phyloP scores from a whole-genome alignment of 2,797 vertebrate genomes.

The Sciurus carolinensis region DNA sequence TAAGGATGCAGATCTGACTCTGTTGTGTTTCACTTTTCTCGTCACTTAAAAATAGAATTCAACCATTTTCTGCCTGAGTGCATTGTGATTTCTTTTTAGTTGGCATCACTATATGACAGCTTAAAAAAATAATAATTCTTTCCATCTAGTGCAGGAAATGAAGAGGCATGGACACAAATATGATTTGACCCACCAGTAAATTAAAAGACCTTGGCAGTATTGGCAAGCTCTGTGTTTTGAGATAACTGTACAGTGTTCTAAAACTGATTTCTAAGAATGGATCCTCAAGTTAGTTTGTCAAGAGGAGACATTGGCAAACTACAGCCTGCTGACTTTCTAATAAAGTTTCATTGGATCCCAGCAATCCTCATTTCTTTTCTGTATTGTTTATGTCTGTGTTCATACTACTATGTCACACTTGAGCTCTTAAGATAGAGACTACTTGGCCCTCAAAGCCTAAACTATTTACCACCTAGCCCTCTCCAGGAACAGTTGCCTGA shows the following conservation, averaged over 20 bases:
- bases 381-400: not conserved
- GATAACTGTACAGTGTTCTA: not conserved
- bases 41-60: not conserved
- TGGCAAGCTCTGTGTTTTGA: not conserved
- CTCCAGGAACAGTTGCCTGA: not conserved
- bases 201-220: not conserved
- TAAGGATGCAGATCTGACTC: not conserved
- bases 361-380: not conserved
- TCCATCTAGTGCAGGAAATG: not conserved
- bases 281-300: not conserved
- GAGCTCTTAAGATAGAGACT: not conserved
- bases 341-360: constrained; percentile 43
- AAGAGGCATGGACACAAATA: not conserved
- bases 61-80: not conserved
- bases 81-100: constrained; percentile 5
- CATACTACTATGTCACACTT: not conserved
- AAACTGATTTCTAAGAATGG: not conserved
- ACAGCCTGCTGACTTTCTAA: not conserved
- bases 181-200: not conserved
- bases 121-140: constrained; percentile 67
- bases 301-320: not conserved
- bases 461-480: not conserved
- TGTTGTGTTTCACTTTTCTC: not conserved
- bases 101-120: not conserved
- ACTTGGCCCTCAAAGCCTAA: not conserved